A percentile compares a stretch with the other conserved stretches of the same genome.
phyloP scores from a whole-genome alignment of 2,113 vertebrate genomes.

The Podiceps cristatus region DNA sequence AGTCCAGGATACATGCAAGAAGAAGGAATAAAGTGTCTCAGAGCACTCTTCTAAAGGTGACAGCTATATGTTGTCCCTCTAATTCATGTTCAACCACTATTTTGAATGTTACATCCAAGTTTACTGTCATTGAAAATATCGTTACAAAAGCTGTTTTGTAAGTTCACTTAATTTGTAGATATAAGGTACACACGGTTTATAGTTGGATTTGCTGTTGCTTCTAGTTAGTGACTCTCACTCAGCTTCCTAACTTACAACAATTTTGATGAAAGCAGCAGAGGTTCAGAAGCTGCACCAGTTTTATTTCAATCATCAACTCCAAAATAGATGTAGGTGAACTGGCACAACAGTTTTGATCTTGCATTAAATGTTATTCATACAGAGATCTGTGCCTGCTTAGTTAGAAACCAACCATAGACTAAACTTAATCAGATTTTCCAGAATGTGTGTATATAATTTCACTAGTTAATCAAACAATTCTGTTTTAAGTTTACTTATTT shows the following conservation, averaged over 20 bases:
- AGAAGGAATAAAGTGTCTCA: not conserved
- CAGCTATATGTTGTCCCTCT: not conserved
- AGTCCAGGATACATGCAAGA: not conserved
- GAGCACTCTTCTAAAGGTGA: not conserved
- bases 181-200: not conserved
- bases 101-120: not conserved
- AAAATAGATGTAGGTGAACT: not conserved
- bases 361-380: not conserved
- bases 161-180: not conserved
- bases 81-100: not conserved
- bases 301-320: not conserved
- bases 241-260: not conserved
- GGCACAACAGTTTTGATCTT: not conserved
- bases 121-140: not conserved
- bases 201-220: slow-evolving; percentile 7
- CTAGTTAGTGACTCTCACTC: not conserved
- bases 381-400: not conserved
- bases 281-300: not conserved
- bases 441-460: not conserved
- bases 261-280: not conserved
- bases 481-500: slow-evolving; percentile 2
- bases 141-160: not conserved
- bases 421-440: slow-evolving; percentile 6
- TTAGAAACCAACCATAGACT: not conserved
- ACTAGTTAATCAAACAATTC: not conserved